These are phyloP conservation scores for Aurelia coerulea DNA, from an alignment of 30 jellyfish, hydroid and myxozoan species.

Conservation along the genomic window DNA sequence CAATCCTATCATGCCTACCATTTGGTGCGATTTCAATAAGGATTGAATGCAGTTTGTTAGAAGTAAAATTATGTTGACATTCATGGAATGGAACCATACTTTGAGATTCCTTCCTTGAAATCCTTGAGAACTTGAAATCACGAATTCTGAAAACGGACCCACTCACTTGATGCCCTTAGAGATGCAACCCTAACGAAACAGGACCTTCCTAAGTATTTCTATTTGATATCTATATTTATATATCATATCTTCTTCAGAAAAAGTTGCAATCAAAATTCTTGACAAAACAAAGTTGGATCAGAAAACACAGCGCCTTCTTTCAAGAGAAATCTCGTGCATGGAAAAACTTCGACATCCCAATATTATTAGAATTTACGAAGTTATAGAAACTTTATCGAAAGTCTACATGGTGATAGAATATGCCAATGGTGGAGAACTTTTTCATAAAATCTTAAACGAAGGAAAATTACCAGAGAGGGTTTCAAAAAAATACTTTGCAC, in stretches of 20 bases:
- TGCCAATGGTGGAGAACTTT: conserved; percentile 93
- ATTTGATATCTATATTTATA: too few relatives aligned
- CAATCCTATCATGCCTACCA: too few relatives aligned
- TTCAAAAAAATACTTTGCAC: conserved; percentile 84
- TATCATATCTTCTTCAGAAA: conserved; percentile 51
- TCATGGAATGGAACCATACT: too few relatives aligned
- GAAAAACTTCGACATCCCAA: conserved; percentile 91
- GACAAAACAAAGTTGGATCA: conserved; percentile 94
- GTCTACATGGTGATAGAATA: conserved; percentile 86
- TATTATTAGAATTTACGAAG: conserved; percentile 89
- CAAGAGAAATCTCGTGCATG: conserved; percentile 91
- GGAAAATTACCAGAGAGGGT: conserved; percentile 85
- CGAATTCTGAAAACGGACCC: too few relatives aligned
- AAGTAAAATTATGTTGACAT: too few relatives aligned
- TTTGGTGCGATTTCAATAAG: too few relatives aligned
- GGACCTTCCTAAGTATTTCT: too few relatives aligned
- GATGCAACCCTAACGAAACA: too few relatives aligned
- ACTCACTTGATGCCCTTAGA: too few relatives aligned
- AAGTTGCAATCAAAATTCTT: conserved; percentile 88
- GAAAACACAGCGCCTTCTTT: conserved; percentile 82
- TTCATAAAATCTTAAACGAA: conserved; percentile 85
- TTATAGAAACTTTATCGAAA: conserved; percentile 79
- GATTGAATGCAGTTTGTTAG: too few relatives aligned
- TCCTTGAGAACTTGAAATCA: too few relatives aligned
- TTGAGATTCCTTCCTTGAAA: too few relatives aligned